Evolutionary conservation across 30 jellyfish, hydroid and myxozoan genomes (phyloP), one percentile per base, ranked within the genome.

Genomic region (Turritopsis rubra): DNA sequence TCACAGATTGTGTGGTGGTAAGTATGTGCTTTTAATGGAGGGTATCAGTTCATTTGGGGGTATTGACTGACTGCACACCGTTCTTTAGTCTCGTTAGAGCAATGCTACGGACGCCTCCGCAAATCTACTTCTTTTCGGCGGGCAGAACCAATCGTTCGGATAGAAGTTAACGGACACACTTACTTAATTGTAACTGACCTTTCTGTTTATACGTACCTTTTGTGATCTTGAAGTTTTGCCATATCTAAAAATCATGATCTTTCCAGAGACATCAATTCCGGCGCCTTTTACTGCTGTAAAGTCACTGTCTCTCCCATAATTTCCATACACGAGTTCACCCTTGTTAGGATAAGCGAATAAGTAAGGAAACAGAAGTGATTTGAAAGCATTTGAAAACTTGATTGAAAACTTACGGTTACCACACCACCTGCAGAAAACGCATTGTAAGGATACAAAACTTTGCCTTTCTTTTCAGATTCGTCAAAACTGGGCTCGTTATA

Each of bases 261-360:
- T 92, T 28, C 98, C 98, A 13, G 30, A 71, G 18, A 92, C 88
- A 41, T 81, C 75, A 21, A 92, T 79, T 13, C 95, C 94, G 3
- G 91, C 90, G 18, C 75, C 71, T 82, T 87, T 81, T 7, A 88
- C 79, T 7, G 82, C 90, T 21, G 52, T 81, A 85, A 88, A 92
- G 52, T 92, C 98, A 52, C 30, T 28, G 24, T 68, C 52, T 87
- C 89, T 74, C 19, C 98, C 98, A 81, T 79, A 92, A 82, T 92
- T 92, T 17, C 94, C 93, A 72, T 92, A 92, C 9, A 92, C 96
- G 19, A 92, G 81, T 30, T 88, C 93, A 8, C 91, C 97, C 97
- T 91, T 23, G 28, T 7, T 29, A 30, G 66, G 24, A 30, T 68
- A 68, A 68, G 16, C 9, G 31, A 68, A n/a, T n/a, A n/a, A n/a